Base-by-base conservation (phyloP, 2,888 invertebrate genomes). In the Melanophora roralis region DNA sequence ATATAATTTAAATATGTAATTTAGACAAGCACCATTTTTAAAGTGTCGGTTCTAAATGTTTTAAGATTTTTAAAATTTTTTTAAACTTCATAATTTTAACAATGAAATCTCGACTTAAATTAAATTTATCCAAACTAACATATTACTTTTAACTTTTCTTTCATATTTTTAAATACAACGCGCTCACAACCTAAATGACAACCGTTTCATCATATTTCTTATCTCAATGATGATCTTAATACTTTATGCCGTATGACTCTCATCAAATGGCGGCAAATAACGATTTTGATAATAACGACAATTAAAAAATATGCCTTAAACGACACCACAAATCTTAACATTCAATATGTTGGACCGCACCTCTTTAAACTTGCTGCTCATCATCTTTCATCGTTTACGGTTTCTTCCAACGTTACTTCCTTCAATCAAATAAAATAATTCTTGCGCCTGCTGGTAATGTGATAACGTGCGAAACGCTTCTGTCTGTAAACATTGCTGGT, bases 381-480 rank as follows among this genome's bases (percentile, higher is more conserved):
- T 64, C 74, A 64, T 59, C 74, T 64, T 67, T 47, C 64, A 47
- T 65, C 53, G 40, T 57, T 38, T 38, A n/a, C 3, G 3, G 27
- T 27, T 27, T 27, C 27, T 27, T 27, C 27, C 40, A 57, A 40
- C 36, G 8, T 43, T 32, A 64, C 14, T 55, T 55, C 27, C 38
- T 47, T 9, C 57, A 60, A 55, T 64, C 55, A 55, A 38, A 43
- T 23, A 38, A 59, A 73, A 23, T 12, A 51, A 75, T 75, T 32
- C 57, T 57, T 40, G 27, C 69, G 74, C 65, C 74, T 59, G 64
- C 78, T 74, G 74, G 74, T 69, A 74, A 71, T 75, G 74, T 59
- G 74, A 75, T 75, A 80, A 80, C 75, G 53, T 71, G 79, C 72
- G 71, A 75, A 80, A 80, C 62, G 71, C 75, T 71, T 75, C 81